These are phyloP conservation scores for Nothobranchius furzeri DNA, from an alignment of 2,113 vertebrate species.

Conservation along the genomic window DNA sequence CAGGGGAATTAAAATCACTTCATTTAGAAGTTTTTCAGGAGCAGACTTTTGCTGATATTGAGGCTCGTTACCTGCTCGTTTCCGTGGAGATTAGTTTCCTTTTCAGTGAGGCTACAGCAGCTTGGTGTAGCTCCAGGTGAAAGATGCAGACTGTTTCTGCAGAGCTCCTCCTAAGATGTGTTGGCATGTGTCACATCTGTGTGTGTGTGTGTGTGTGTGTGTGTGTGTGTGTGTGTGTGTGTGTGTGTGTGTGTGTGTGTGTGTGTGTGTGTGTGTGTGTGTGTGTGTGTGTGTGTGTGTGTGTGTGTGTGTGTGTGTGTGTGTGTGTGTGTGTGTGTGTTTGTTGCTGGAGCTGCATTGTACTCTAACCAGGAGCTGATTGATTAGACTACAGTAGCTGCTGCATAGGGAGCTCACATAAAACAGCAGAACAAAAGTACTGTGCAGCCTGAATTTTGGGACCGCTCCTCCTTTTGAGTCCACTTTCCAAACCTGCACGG, in stretches of 20 bases:
- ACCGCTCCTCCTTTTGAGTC: conserved; percentile 21
- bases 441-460: conserved; percentile 50
- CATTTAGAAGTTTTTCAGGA: conserved; percentile 9
- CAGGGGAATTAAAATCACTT: conserved; percentile 22
- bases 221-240: not conserved
- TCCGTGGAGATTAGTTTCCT: conserved; percentile 37
- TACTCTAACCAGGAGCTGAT: conserved; percentile 59
- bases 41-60: conserved; percentile 41
- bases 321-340: not conserved
- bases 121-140: conserved; percentile 54
- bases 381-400: conserved; percentile 56
- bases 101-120: conserved; percentile 25
- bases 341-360: conserved; percentile 15
- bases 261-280: not conserved
- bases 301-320: not conserved
- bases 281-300: not conserved
- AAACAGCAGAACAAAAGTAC: conserved; percentile 71
- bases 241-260: conserved; percentile 3
- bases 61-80: conserved; percentile 9
- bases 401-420: conserved; percentile 51
- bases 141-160: conserved; percentile 52
- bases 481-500: conserved; percentile 45
- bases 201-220: not conserved
- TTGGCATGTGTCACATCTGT: conserved; percentile 18
- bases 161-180: conserved; percentile 42